phyloP scores from a whole-genome alignment of 2,113 vertebrate genomes.

The Pipra filicauda region DNA sequence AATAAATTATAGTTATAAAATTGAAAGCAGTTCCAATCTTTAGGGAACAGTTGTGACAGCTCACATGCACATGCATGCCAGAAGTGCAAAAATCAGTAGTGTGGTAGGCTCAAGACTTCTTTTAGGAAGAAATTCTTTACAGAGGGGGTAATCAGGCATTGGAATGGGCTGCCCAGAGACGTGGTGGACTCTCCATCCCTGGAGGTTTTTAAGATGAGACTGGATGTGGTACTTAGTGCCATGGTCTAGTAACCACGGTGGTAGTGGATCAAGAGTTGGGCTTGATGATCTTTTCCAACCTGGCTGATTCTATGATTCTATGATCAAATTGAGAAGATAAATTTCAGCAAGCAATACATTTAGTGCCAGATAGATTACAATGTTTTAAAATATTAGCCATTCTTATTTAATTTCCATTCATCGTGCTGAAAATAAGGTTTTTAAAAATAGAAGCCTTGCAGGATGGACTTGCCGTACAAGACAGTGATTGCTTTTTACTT shows the following conservation, averaged over 20 bases:
- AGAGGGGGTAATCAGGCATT: too few species aligned
- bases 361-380: background rate
- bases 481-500: background rate
- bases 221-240: too few species aligned
- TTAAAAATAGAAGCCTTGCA: background rate
- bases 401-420: background rate
- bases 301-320: too few species aligned
- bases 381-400: background rate
- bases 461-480: background rate
- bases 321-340: background rate
- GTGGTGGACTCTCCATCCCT: too few species aligned
- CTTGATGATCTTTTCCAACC: too few species aligned
- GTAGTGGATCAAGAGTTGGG: too few species aligned
- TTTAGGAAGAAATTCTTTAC: too few species aligned
- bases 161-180: too few species aligned
- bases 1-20: background rate
- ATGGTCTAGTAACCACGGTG: too few species aligned
- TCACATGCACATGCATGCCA: accelerated
- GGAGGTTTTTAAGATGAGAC: too few species aligned
- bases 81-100: background rate
- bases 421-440: background rate
- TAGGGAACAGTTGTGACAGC: accelerated
- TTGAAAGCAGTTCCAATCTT: background rate
- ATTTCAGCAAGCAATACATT: background rate
- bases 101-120: background rate